Evolutionary conservation across 2,797 vertebrate species (phyloP), one percentile per base, ranked within the genome.

Genomic region (Neosalanx taihuensis): DNA sequence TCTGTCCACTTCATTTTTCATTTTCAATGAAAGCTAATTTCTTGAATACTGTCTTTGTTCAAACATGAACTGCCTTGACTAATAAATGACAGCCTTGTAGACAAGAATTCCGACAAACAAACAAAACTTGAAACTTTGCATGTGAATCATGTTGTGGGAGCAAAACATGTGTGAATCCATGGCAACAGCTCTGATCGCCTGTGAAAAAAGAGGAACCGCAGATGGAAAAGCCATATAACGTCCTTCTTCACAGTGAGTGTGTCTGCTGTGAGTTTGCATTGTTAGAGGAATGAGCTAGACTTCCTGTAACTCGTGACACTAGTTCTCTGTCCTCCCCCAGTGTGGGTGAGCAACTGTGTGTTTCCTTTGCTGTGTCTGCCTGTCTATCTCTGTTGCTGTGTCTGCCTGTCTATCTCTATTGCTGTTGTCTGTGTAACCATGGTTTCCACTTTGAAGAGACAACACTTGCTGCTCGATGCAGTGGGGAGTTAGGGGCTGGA

Each of bases 241-340:
- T 10, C 23, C 76, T 73, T 60, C 70, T 73, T 76, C 68, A 58
- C 0, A 15, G 59, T 74, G 23, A 26, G 23, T 53, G 41, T 85
- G 80, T 84, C 79, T 84, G 83, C 67, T 87, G 85, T 86, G 70
- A 41, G 46, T 71, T 60, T 84, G 69, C 12, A 6, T 74, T 76
- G 74, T 64, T 84, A 72, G 71, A 82, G 79, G 73, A 79, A 77
- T 64, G n/a, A 6, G 30, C 37, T 53, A 6, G 33, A 70, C 83
- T 87, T 89, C 85, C 83, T 88, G 74, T 74, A 56, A 77, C 79
- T 72, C 57, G 70, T 17, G 31, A 69, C 65, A 20, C 59, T 9
- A 71, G 5, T 1, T 70, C 75, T 77, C 74, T 71, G 69, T 70
- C 73, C 57, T 29, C 61, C 33, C 5, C 49, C 72, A 37, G 10